Conservation (phyloP, 2,888 invertebrate species). For the Bhutanitis thaidina region DNA sequence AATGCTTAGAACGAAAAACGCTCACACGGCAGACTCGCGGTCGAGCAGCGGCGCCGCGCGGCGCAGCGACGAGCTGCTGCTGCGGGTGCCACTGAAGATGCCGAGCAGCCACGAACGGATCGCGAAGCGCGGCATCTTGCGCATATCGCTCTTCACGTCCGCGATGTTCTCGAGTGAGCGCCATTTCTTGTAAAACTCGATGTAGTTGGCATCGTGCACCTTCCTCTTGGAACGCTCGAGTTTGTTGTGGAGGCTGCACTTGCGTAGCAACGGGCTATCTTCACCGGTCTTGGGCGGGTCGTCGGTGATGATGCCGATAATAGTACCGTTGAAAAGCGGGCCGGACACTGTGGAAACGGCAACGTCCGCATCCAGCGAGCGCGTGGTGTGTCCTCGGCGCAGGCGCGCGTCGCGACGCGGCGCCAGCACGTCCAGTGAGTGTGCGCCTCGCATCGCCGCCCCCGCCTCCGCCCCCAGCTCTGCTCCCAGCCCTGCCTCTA, state of each 20-base stretch:
- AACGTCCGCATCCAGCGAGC: constrained; percentile 56
- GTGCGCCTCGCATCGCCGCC: constrained; percentile 43
- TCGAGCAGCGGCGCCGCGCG: constrained; percentile 70
- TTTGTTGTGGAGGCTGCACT: constrained; percentile 59
- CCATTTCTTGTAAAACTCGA: constrained; percentile 85
- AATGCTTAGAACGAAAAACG: constrained; percentile 7
- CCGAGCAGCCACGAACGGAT: constrained; percentile 87
- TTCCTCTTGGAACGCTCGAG: constrained; percentile 59
- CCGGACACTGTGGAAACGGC: constrained; percentile 59
- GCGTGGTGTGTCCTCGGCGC: constrained; percentile 50
- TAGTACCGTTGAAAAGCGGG: constrained; percentile 66
- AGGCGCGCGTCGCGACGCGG: constrained; percentile 47
- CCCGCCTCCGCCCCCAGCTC: constrained; percentile 33
- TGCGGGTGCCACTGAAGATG: constrained; percentile 85
- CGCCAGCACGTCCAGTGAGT: constrained; percentile 35
- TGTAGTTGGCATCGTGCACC: constrained; percentile 63
- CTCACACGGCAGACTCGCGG: constrained; percentile 71
- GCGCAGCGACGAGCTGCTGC: constrained; percentile 75
- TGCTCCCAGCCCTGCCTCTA: constrained; percentile 36
- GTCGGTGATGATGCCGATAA: constrained; percentile 57
- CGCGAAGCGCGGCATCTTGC: constrained; percentile 83
- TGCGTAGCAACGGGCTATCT: constrained; percentile 71
- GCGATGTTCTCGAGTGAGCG: constrained; percentile 87
- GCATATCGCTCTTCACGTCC: constrained; percentile 50
- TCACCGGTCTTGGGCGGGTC: constrained; percentile 53